Evolutionary conservation across 2,113 vertebrate genomes (phyloP).

Genomic region (Cariama cristata): DNA sequence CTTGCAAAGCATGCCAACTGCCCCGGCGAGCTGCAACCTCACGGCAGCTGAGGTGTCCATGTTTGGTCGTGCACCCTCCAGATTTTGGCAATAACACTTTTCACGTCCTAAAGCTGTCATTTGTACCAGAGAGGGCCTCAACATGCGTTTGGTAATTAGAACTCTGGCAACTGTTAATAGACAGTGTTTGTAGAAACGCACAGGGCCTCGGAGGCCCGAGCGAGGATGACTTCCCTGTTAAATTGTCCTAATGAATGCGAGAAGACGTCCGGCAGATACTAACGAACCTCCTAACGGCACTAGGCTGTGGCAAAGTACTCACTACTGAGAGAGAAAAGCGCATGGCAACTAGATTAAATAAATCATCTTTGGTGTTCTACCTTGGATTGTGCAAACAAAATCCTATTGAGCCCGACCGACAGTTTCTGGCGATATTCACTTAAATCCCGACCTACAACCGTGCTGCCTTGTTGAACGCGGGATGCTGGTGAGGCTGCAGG

Average conservation of each 20-base stretch:
- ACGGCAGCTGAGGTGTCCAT: conserved; percentile 22
- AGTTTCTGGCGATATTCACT: not conserved
- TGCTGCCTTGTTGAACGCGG: not conserved
- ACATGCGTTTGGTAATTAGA: not conserved
- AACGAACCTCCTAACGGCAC: not conserved
- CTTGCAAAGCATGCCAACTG: not conserved
- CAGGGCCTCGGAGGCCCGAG: not conserved
- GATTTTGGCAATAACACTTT: conserved; percentile 11
- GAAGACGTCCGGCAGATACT: accelerated
- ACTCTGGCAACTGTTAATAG: not conserved
- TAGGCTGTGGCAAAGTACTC: not conserved
- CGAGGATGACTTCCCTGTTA: not conserved
- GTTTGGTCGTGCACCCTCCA: conserved; percentile 55
- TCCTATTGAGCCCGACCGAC: not conserved
- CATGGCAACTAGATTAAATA: not conserved
- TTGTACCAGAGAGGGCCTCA: not conserved
- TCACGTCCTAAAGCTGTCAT: not conserved
- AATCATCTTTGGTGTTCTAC: not conserved
- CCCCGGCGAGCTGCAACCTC: not conserved
- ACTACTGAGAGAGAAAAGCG: not conserved
- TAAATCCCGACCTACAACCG: not conserved
- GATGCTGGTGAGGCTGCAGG: accelerated
- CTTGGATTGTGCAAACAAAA: not conserved
- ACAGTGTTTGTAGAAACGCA: not conserved
- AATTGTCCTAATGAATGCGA: not conserved